These are phyloP conservation scores for Vipera ursinii DNA, from an alignment of 2,797 vertebrate genomes.

Conservation along the genomic window DNA sequence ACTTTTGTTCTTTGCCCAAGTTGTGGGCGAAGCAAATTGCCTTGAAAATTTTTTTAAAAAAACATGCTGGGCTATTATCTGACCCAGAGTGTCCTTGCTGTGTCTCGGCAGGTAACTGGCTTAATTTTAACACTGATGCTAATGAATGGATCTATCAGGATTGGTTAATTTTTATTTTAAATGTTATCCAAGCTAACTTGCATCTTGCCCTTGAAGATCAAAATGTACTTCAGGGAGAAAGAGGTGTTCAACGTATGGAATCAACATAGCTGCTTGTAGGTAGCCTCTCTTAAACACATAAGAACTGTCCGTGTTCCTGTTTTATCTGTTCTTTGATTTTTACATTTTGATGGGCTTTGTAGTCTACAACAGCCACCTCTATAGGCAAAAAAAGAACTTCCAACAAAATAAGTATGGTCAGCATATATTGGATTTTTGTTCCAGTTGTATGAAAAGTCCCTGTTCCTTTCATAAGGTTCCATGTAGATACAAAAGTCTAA, in stretches of 20 bases:
- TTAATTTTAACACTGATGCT: neutral
- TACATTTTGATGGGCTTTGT: neutral
- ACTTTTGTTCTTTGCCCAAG: neutral
- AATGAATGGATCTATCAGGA: neutral
- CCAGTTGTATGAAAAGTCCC: neutral
- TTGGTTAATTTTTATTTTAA: neutral
- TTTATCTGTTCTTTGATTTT: neutral
- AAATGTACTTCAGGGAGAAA: neutral
- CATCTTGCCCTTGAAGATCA: neutral
- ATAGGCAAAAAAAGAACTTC: neutral
- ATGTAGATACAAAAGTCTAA: neutral
- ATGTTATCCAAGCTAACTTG: neutral
- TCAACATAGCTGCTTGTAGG: neutral
- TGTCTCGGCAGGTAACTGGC: neutral
- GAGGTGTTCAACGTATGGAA: neutral
- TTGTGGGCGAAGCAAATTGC: neutral
- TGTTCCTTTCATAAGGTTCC: neutral
- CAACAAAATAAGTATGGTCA: neutral
- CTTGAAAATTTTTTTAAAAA: neutral
- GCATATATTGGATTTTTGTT: neutral
- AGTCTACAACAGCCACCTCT: no score
- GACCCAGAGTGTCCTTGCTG: neutral
- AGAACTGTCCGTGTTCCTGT: neutral
- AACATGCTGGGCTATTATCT: neutral
- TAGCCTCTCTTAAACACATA: neutral